Evolutionary conservation across 2,113 vertebrate genomes (phyloP), one percentile per base, ranked within the genome.

Genomic region (Poecile atricapillus): DNA sequence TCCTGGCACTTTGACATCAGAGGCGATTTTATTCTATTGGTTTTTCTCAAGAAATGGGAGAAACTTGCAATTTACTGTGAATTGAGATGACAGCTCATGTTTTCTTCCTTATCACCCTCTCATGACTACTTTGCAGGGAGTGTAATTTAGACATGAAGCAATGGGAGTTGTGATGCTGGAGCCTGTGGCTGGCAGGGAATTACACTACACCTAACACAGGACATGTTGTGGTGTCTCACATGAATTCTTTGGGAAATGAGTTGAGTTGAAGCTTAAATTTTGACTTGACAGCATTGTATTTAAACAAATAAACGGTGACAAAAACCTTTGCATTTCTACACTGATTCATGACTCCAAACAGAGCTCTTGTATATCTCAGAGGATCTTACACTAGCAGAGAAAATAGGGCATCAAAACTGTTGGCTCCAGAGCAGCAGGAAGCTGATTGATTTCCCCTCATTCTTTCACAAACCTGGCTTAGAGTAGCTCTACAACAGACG

Each of bases 391-490:
- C 25, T 67, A n/a, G 30, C 65, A 85, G 49, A 78, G 82, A 90
- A 81, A 53, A 71, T 30, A 39, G 58, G 58, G 41, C 55, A 85
- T 68, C 89, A 80, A 82, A 95, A 81, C 59, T 55, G 68, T 80
- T 83, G 68, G 43, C 80, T 81, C 75, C 85, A 68, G 70, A 94
- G 85, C 94, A 84, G 62, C 80, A 80, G 79, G 53, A 94, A 83
- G 65, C 59, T 68, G 84, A 95, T 92, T 93, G 89, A 95, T 91
- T 95, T 94, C 86, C 56, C 41, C 65, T 95, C 75, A 70, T 90
- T 43, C 52, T 60, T 89, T 96, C 88, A 63, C 77, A 90, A 69
- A 91, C 69, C 50, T 87, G 87, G 78, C 79, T 96, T 82, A 96
- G 77, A 95, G 83, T 46, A 94, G 85, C 83, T 96, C 70, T 93